phyloP scores from a whole-genome alignment of 2,113 vertebrate species.

The Pelodiscus sinensis region DNA sequence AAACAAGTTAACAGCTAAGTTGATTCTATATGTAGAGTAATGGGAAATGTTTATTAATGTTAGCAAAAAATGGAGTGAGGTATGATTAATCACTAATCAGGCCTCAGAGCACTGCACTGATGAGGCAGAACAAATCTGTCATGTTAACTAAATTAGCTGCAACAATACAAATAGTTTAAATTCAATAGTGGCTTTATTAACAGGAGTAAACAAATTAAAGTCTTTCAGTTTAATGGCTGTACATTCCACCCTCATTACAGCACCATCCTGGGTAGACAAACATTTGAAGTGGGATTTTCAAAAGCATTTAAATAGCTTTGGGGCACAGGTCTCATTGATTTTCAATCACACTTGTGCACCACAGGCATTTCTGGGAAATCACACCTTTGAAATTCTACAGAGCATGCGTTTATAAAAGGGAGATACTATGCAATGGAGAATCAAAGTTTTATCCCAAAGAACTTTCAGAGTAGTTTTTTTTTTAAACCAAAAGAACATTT shows the following conservation, averaged over 20 bases:
- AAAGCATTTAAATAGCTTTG: not conserved
- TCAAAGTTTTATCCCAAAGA: not conserved
- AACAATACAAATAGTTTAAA: conserved; percentile 69
- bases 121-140: conserved; percentile 75
- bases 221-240: conserved; percentile 38
- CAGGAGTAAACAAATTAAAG: conserved; percentile 73
- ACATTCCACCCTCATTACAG: conserved; percentile 8
- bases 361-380: not conserved
- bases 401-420: not conserved
- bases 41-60: conserved; percentile 28
- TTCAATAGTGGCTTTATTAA: conserved; percentile 69
- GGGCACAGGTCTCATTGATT: accelerated
- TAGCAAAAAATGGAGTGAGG: conserved; percentile 17
- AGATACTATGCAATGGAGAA: not conserved
- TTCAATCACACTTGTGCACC: not conserved
- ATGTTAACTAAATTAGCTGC: conserved; percentile 75
- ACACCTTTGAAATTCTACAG: not conserved
- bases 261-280: conserved; percentile 30
- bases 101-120: conserved; percentile 55
- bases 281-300: not conserved
- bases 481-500: not conserved
- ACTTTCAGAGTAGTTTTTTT: not conserved
- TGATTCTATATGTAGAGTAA: not conserved
- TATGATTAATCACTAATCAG: conserved; percentile 62
- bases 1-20: not conserved